Evolutionary conservation across 2,888 invertebrate genomes (phyloP).

Genomic region (Abrostola triplasia): DNA sequence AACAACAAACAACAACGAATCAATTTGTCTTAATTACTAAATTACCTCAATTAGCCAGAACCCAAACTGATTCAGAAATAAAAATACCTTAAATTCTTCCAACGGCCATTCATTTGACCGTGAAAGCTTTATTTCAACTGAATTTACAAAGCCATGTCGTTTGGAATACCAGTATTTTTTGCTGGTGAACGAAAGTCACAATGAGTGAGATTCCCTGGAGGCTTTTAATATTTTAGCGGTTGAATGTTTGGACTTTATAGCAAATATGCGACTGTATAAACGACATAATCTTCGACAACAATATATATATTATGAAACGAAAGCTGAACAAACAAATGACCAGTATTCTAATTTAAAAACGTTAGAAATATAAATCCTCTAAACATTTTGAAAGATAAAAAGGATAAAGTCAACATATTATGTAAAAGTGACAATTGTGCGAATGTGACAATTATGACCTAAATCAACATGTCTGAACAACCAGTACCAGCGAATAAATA

Average conservation of each 20-base stretch:
- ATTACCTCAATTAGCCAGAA: neutral
- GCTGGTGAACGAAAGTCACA: constrained; percentile 10
- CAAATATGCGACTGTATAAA: neutral
- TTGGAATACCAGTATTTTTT: constrained; percentile 11
- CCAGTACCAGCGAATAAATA: too few species aligned
- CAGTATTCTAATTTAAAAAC: neutral
- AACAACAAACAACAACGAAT: neutral
- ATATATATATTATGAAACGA: neutral
- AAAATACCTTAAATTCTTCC: neutral
- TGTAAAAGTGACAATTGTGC: too few species aligned
- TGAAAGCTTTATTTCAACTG: constrained; percentile 4
- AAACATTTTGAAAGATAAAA: too few species aligned
- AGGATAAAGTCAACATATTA: too few species aligned
- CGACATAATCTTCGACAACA: constrained; percentile 10
- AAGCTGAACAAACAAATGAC: neutral
- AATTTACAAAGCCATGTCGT: neutral
- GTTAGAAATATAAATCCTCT: neutral
- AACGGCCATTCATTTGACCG: neutral
- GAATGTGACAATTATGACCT: too few species aligned
- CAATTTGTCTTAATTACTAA: neutral
- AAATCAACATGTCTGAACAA: too few species aligned
- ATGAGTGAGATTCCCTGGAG: constrained; percentile 14
- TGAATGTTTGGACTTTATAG: constrained; percentile 5
- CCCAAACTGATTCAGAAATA: neutral
- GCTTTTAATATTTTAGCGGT: constrained; percentile 23